Conservation (phyloP, 2,113 vertebrate species). For the Coryphaenoides rupestris region DNA sequence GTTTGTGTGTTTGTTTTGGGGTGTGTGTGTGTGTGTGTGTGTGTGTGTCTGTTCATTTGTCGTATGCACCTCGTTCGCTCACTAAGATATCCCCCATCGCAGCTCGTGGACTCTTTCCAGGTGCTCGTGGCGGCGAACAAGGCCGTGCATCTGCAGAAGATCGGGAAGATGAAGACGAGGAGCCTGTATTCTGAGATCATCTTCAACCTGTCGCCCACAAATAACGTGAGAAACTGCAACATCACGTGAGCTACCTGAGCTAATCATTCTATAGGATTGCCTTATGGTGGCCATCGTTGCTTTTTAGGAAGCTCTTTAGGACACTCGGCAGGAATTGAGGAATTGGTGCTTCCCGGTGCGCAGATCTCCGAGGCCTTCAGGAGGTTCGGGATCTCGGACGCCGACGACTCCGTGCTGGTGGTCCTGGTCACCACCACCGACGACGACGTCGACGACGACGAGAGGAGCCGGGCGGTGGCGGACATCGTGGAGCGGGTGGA, state of each 20-base stretch:
- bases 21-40: no score
- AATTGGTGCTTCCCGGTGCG: not conserved
- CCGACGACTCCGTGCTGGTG: slow-evolving; percentile 78
- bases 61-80: not conserved
- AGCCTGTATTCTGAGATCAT: slow-evolving; percentile 90
- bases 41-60: no score
- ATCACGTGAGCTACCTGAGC: no score
- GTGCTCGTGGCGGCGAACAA: slow-evolving; percentile 88
- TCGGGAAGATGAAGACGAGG: slow-evolving; percentile 92
- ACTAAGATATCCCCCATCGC: slow-evolving; percentile 18
- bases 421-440: slow-evolving; percentile 74
- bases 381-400: slow-evolving; percentile 87
- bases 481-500: slow-evolving; percentile 75
- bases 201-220: slow-evolving; percentile 94
- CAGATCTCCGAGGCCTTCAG: slow-evolving; percentile 95
- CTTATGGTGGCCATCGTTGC: no score
- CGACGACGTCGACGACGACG: no score
- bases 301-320: no score
- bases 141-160: slow-evolving; percentile 83
- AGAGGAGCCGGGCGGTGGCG: slow-evolving; percentile 63
- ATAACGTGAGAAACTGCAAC: slow-evolving; percentile 94
- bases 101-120: slow-evolving; percentile 89
- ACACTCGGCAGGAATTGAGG: no score
- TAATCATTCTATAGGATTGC: no score
- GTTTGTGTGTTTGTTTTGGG: no score